Base-by-base conservation (phyloP, 1,140 invertebrate genomes). In the Neotoxoptera formosana region DNA sequence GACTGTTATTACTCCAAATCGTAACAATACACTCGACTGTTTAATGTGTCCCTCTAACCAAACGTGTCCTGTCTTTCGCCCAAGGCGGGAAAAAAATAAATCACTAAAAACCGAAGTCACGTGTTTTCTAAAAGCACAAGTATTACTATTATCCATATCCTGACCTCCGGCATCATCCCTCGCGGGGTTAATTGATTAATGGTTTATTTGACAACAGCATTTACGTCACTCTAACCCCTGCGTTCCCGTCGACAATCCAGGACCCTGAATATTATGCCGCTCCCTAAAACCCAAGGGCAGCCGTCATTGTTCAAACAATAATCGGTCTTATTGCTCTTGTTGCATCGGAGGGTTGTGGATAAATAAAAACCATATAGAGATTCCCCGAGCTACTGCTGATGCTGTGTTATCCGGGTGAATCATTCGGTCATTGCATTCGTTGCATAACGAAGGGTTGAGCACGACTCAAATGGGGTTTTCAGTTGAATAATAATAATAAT, bases 221-320 rank as follows among this genome's bases (percentile, higher is more conserved):
- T 93, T 84, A 93, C 91, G 91, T 93, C 81, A 86, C 45, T 20
- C 47, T 56, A 25, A 34, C 34, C 76, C 76, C 45, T 41, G 88
- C 23, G 89, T 90, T 45, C 67, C 20, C 67, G 41, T 48, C 45
- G 67, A n/a, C 41, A 8, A 51, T 45, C 91, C 76, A 11, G 8
- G 7, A 47, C 25, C 36, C 30, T 53, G 60, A 45, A 81, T 48
- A 48, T 91, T 34, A 47, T 91, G 56, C 76, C 45, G 30, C 76
- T 51, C 67, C 91, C 47, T n/a, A 84, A 83, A 83, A 83, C 91
- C 91, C 81, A 36, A 86, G 48, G 91, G 91, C 81, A 83, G 67
- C 81, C 81, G 91, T 93, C 91, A 93, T 93, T 93, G 91, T 93
- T 93, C 91, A 93, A 93, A 93, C 91, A 93, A 93, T 93, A 93